A percentile compares a stretch with the other conserved stretches of the same genome.
Conservation (phyloP, 2,888 invertebrate species). For the Brenthis daphne region DNA sequence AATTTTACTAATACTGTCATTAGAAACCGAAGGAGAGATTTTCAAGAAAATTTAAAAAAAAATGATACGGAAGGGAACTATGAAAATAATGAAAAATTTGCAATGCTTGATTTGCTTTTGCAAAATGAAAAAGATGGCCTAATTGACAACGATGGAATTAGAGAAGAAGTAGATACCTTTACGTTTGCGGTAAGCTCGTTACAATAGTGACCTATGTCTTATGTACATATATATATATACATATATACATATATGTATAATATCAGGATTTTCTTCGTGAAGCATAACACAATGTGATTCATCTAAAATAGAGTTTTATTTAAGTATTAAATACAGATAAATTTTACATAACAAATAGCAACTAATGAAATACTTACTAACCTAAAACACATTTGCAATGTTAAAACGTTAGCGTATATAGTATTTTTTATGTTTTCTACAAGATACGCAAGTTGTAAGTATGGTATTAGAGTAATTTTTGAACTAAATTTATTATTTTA, state of each 20-base stretch:
- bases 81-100: slow-evolving; percentile 64
- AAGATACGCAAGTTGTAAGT: neutral
- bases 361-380: too few relatives aligned
- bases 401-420: too few relatives aligned
- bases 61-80: slow-evolving; percentile 33
- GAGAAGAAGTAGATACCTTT: slow-evolving; percentile 87
- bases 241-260: too few relatives aligned
- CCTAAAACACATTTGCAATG: too few relatives aligned
- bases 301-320: too few relatives aligned
- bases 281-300: too few relatives aligned
- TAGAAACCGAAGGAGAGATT: slow-evolving; percentile 50
- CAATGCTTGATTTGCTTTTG: slow-evolving; percentile 85
- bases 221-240: neutral
- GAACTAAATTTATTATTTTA: slow-evolving; percentile 41
- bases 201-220: neutral
- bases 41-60: slow-evolving; percentile 38
- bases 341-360: too few relatives aligned
- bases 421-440: neutral
- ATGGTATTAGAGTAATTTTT: neutral
- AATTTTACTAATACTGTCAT: slow-evolving; percentile 79
- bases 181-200: slow-evolving; percentile 83
- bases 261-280: too few relatives aligned
- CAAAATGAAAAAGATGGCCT: slow-evolving; percentile 80
- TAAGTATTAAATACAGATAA: too few relatives aligned
- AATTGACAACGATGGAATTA: slow-evolving; percentile 82